These are phyloP conservation scores for Clistopyga incitator DNA, from an alignment of 2,888 invertebrate genomes.

Conservation along the genomic window DNA sequence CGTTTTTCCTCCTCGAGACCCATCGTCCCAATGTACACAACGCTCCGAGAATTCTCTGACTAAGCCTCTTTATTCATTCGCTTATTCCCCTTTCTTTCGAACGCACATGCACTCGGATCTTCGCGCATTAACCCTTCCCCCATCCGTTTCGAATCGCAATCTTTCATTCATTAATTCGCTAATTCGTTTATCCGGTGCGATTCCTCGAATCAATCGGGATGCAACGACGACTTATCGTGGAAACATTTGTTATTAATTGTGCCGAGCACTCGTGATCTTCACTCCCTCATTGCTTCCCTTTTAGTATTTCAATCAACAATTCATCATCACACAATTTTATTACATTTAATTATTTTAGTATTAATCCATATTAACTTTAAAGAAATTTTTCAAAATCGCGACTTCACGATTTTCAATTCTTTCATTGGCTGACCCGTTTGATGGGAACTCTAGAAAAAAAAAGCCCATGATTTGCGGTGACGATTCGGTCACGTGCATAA, in stretches of 20 bases:
- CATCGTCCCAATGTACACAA: neutral
- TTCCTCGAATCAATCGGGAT: constrained; percentile 15
- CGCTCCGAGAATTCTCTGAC: constrained; percentile 21
- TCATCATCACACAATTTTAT: no score
- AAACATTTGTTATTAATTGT: constrained; percentile 3
- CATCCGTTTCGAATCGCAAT: constrained; percentile 7
- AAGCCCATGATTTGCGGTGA: constrained; percentile 25
- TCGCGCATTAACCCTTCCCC: constrained; percentile 2
- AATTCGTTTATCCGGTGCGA: constrained; percentile 32
- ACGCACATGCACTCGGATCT: neutral
- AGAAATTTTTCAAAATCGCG: no score
- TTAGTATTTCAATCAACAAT: neutral
- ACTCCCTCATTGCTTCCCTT: neutral
- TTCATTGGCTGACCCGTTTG: no score
- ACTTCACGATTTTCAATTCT: no score
- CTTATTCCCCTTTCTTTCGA: neutral
- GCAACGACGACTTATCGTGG: constrained; percentile 6
- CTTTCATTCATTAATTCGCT: constrained; percentile 46
- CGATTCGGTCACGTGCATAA: constrained; percentile 48
- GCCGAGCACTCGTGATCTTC: neutral
- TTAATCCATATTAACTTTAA: no score
- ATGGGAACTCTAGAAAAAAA: neutral
- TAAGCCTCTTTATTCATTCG: constrained; percentile 28
- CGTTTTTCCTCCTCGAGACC: constrained; percentile 14
- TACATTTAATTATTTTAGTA: no score